Evolutionary conservation across 2,888 invertebrate genomes (phyloP), one percentile per base, ranked within the genome.

Genomic region (Hypercompe scribonia): DNA sequence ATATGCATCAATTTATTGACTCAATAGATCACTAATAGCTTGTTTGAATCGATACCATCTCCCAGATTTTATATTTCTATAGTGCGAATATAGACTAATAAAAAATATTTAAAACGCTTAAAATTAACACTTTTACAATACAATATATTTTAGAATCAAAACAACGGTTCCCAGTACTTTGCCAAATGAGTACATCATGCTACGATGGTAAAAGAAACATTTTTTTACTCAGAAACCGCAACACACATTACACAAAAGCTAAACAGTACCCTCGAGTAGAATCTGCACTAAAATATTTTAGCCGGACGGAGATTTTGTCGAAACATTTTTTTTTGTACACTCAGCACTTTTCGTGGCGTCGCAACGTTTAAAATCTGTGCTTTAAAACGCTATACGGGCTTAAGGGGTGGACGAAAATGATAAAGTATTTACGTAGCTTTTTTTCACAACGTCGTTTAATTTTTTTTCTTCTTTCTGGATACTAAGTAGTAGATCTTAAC

Each of bases 331-430:
- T 61, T 90, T 86, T 80, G 84, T 85, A 84, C 83, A 88, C 87
- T 90, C 90, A 88, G 90, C 91, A 86, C 84, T 89, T 88, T 87
- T 79, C 84, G 78, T 74, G 85, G 86, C 87, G 86, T 84, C 84
- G 84, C 86, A 84, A 86, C 89, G 90, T 87, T 90, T 90, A 90
- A 90, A 91, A 90, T 90, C 89, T 88, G 88, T 81, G 87, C 85
- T 88, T 87, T 88, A 89, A 91, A 88, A 85, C 85, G 82, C 84
- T 85, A 78, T 88, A 84, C 73, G 79, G 50, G 71, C 74, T 90
- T 91, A 91, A 92, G 88, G 89, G 81, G 78, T 81, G 80, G 88
- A 54, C 70, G 65, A 54, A 46, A 70, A 70, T 76, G 39, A 21
- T 70, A 28, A n/a, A 36, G 66, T 31, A 39, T 61, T 58, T 18